These are phyloP conservation scores for Caenorhabditis doughertyi DNA, from an alignment of 2,888 invertebrate species.

Conservation along the genomic window DNA sequence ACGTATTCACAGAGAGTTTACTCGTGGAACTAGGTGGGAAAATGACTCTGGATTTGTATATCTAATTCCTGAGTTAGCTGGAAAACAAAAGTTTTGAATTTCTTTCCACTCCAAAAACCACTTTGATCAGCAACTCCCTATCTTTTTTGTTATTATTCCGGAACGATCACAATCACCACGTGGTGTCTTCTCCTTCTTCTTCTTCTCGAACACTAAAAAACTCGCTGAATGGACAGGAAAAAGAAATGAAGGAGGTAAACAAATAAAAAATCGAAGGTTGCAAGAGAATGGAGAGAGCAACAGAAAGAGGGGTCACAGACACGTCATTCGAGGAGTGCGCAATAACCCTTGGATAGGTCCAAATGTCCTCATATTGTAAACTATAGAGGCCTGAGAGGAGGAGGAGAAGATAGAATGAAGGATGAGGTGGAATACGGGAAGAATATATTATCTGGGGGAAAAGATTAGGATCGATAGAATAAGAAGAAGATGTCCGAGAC, in stretches of 20 bases:
- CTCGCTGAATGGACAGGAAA: constrained; percentile 20
- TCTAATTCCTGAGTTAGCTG: no score
- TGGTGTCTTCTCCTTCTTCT: no score
- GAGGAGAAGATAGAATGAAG: background rate
- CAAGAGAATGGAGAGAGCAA: background rate
- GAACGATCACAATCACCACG: background rate
- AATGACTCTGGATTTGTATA: no score
- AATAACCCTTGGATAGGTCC: background rate
- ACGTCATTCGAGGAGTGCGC: background rate
- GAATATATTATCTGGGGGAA: constrained; percentile 2
- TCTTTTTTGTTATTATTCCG: background rate
- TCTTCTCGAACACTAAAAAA: background rate
- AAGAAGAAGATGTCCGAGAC: background rate
- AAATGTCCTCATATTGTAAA: background rate
- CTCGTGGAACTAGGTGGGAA: no score
- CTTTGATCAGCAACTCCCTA: background rate
- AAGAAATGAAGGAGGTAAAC: constrained; percentile 17
- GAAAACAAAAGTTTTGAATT: no score
- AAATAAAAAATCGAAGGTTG: background rate
- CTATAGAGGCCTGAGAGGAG: background rate
- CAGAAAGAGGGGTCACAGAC: background rate
- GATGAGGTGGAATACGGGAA: no score
- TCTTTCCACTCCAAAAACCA: background rate
- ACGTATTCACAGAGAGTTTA: no score
- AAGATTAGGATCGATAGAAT: constrained; percentile 5